These are phyloP conservation scores for Pristionchus fissidentatus DNA, from an alignment of 2,888 invertebrate genomes.

Conservation along the genomic window DNA sequence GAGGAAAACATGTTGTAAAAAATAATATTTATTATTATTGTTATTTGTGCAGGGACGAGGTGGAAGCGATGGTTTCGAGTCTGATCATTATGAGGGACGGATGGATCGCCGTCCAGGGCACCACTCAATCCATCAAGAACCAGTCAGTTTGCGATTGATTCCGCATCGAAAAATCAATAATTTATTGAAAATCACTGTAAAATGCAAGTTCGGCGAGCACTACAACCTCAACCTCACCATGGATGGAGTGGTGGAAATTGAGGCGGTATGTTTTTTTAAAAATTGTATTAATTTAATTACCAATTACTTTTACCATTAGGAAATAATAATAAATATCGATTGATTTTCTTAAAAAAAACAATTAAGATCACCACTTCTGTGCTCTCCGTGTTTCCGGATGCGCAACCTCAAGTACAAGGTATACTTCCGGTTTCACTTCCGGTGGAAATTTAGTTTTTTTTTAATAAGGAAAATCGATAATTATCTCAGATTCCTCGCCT, in stretches of 20 bases:
- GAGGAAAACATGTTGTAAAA: too few relatives aligned
- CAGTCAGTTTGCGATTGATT: background rate
- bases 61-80: conserved; percentile 70
- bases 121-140: conserved; percentile 69
- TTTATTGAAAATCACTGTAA: too few relatives aligned
- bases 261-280: background rate
- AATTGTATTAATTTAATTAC: too few relatives aligned
- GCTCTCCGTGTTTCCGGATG: background rate
- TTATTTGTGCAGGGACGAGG: conserved; percentile 53
- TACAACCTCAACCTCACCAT: background rate
- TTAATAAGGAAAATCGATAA: background rate
- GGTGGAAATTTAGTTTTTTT: background rate
- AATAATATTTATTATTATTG: background rate
- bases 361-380: background rate
- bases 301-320: too few relatives aligned
- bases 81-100: conserved; percentile 73
- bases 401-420: conserved; percentile 15
- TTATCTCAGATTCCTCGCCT: conserved; percentile 20
- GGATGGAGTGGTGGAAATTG: background rate
- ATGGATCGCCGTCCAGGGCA: conserved; percentile 69
- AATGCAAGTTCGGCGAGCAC: conserved; percentile 35
- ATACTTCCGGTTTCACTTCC: too few relatives aligned
- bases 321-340: too few relatives aligned
- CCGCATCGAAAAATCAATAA: background rate
- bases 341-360: too few relatives aligned